Evolutionary conservation across 2,888 invertebrate genomes (phyloP).

Genomic region (Elysia crispata): DNA sequence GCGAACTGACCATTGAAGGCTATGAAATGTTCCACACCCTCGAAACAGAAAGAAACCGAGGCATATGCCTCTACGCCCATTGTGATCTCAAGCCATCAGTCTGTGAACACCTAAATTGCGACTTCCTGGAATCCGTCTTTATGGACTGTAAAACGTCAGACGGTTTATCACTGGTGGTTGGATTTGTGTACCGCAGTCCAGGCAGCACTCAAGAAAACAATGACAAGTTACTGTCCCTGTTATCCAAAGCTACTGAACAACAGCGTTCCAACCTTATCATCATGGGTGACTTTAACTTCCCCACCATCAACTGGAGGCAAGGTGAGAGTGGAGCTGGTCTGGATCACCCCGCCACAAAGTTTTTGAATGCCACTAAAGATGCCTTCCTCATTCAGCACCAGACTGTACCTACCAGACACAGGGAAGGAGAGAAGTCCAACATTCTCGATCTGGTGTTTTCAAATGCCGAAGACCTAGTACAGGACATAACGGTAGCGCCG

Average conservation of each 20-base stretch:
- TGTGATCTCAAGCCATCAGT: slow-evolving; percentile 16
- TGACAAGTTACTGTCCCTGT: slow-evolving; percentile 1
- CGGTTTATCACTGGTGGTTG: slow-evolving; percentile 6
- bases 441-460: slow-evolving; percentile 22
- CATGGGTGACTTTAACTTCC: slow-evolving; percentile 26
- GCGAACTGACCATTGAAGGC: slow-evolving; percentile 18
- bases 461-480: no score
- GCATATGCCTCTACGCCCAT: not conserved
- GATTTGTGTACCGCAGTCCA: slow-evolving; percentile 21
- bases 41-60: not conserved
- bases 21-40: slow-evolving; percentile 24
- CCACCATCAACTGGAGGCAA: slow-evolving; percentile 12
- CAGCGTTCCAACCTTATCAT: not conserved
- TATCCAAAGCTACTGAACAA: slow-evolving; percentile 7
- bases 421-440: slow-evolving; percentile 5
- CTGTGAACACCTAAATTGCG: not conserved
- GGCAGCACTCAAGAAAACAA: slow-evolving; percentile 11
- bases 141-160: slow-evolving; percentile 10
- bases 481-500: not conserved
- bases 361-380: slow-evolving; percentile 18
- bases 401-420: slow-evolving; percentile 10
- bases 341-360: not conserved
- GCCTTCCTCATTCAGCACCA: not conserved
- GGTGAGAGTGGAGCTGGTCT: slow-evolving; percentile 6
- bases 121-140: slow-evolving; percentile 9